Percentiles rank a stretch among this genome's conserved stretches.
phyloP scores from a whole-genome alignment of 2,797 vertebrate genomes.

The Monodelphis domestica region DNA sequence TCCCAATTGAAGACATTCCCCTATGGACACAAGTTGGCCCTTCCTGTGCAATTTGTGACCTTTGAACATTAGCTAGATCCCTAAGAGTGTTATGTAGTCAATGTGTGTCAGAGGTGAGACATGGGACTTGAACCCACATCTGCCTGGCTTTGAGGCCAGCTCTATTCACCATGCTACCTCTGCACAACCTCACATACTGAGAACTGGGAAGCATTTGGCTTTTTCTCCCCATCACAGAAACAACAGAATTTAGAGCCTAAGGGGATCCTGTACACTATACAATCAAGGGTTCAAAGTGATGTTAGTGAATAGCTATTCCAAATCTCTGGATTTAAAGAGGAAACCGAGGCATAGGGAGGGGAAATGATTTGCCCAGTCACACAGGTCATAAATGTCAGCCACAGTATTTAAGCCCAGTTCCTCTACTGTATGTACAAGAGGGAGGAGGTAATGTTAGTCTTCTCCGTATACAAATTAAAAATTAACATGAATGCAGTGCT shows the following conservation, averaged over 20 bases:
- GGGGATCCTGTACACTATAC: neutral
- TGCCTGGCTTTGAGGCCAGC: neutral
- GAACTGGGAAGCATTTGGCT: neutral
- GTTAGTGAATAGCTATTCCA: neutral
- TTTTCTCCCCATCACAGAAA: neutral
- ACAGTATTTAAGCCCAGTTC: neutral
- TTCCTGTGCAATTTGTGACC: neutral
- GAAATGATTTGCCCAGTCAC: neutral
- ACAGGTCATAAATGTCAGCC: neutral
- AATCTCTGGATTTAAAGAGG: neutral
- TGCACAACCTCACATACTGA: neutral
- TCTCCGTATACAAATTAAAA: neutral
- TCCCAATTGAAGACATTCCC: neutral
- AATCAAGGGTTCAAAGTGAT: neutral
- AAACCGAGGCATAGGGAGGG: neutral
- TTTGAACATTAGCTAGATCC: neutral
- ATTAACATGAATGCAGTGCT: neutral
- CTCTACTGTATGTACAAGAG: neutral
- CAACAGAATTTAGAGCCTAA: neutral
- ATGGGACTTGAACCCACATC: neutral
- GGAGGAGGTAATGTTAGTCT: neutral
- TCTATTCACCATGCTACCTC: neutral
- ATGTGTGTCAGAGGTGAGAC: neutral
- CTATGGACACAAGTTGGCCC: neutral
- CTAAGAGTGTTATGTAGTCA: neutral